A percentile compares a stretch with the other conserved stretches of the same genome.
Evolutionary conservation across 1,140 invertebrate species (phyloP).

Genomic region (Cephus cinctus): DNA sequence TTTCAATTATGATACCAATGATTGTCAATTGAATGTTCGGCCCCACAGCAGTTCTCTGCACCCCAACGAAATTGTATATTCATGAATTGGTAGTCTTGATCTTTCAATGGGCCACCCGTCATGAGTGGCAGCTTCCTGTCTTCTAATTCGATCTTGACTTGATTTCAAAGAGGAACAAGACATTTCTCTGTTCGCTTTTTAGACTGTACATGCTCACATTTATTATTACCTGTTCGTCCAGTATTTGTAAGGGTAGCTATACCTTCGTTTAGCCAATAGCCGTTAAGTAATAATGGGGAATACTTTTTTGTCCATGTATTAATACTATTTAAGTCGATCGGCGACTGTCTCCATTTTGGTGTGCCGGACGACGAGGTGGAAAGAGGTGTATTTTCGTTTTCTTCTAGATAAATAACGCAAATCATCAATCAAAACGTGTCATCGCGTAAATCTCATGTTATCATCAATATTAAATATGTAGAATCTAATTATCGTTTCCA

Average conservation of each 20-base stretch:
- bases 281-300: constrained; percentile 25
- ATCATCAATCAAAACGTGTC: no score
- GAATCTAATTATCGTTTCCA: no score
- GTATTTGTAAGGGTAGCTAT: constrained; percentile 46
- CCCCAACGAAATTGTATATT: constrained; percentile 88
- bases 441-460: no score
- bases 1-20: constrained; percentile 20
- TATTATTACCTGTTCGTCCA: constrained; percentile 49
- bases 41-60: constrained; percentile 68
- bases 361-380: constrained; percentile 31
- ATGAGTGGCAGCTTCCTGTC: constrained; percentile 43
- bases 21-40: constrained; percentile 67
- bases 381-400: no score
- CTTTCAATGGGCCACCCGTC: constrained; percentile 64
- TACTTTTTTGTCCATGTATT: constrained; percentile 24
- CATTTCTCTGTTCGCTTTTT: no score
- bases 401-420: not conserved
- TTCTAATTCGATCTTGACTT: constrained; percentile 24
- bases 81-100: constrained; percentile 67
- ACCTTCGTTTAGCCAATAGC: constrained; percentile 25
- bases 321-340: constrained; percentile 24
- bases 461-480: no score
- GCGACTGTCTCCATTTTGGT: constrained; percentile 38
- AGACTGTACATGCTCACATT: no score
- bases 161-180: no score